Percentiles rank a stretch among this genome's conserved stretches.
phyloP scores from a whole-genome alignment of 2,888 invertebrate genomes.

The Apoderus coryli region DNA sequence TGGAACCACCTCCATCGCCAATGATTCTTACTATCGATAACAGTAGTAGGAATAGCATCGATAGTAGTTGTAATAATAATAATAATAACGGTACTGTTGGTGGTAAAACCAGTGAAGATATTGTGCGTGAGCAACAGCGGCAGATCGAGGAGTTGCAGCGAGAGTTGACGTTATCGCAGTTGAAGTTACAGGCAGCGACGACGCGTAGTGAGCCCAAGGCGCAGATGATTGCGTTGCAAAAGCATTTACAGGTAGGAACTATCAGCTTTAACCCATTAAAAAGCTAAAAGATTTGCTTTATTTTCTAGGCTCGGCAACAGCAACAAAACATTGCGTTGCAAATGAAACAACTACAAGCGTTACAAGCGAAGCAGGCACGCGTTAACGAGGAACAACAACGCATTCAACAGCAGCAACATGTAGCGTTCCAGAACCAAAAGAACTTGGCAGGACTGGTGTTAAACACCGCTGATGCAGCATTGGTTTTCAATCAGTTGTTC shows the following conservation, averaged over 20 bases:
- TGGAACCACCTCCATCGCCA: too few relatives aligned
- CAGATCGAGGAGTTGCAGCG: conserved; percentile 80
- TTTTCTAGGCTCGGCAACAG: conserved; percentile 36
- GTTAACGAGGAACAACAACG: conserved; percentile 33
- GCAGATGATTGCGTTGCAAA: conserved; percentile 28
- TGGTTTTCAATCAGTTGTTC: conserved; percentile 37
- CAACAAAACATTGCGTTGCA: conserved; percentile 41
- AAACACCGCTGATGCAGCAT: conserved; percentile 43
- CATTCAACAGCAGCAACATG: conserved; percentile 36
- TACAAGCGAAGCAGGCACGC: conserved; percentile 38
- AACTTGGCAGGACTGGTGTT: conserved; percentile 35
- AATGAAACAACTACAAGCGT: conserved; percentile 44
- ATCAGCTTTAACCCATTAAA: too few relatives aligned
- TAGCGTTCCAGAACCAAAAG: conserved; percentile 33
- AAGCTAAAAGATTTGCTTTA: too few relatives aligned
- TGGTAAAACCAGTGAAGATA: conserved; percentile 46
- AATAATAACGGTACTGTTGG: too few relatives aligned
- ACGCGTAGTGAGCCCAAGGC: conserved; percentile 29
- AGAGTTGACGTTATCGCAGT: conserved; percentile 62
- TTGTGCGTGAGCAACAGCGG: conserved; percentile 69
- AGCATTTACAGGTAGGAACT: conserved; percentile 28
- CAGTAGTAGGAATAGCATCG: too few relatives aligned
- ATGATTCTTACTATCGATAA: too few relatives aligned
- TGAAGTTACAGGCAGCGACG: conserved; percentile 53
- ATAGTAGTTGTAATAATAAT: too few relatives aligned